Evolutionary conservation across 1,140 invertebrate genomes (phyloP), one percentile per base, ranked within the genome.

Genomic region (Lerema accius): DNA sequence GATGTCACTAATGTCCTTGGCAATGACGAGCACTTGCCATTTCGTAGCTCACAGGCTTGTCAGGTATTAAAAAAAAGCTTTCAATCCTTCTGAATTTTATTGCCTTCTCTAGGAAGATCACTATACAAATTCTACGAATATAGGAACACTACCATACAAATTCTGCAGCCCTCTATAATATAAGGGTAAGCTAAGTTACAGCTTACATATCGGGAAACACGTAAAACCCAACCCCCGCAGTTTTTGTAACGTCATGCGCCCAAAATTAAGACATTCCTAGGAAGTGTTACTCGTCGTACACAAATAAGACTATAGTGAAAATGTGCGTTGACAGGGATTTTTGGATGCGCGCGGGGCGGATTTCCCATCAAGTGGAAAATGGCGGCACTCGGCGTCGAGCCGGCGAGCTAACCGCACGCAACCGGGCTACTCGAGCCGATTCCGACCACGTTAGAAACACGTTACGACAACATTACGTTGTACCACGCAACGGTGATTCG

Each of bases 321-420:
- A 48, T 48, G 45, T 63, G 68, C 43, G 61, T 60, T 63, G 69
- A 76, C 70, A 69, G 70, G 65, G 65, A 71, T 15, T n/a, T 77
- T 79, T 77, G 78, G 78, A 78, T 76, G 77, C 72, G 68, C 67
- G 74, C 71, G 72, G 67, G 50, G 51, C 70, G 73, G 69, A 70
- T 86, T 86, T 88, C 73, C 87, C 84, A 73, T 64, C 72, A 49
- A 53, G 67, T 71, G 80, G 73, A 85, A 86, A 85, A 78, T 62
- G 68, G 63, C 65, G 62, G 46, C 82, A 88, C 72, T 87, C 78
- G 69, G 73, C 51, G 61, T 73, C 59, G 71, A 60, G 59, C 50
- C 72, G 71, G 67, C 76, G 71, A 15, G 19, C 68, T 56, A 78
- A 71, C 56, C 79, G 73, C 72, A 85, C 86, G 83, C 74, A 17